A percentile compares a stretch with the other conserved stretches of the same genome.
These are phyloP conservation scores for Catocala sponsa DNA, from an alignment of 2,888 invertebrate genomes.

Conservation along the genomic window DNA sequence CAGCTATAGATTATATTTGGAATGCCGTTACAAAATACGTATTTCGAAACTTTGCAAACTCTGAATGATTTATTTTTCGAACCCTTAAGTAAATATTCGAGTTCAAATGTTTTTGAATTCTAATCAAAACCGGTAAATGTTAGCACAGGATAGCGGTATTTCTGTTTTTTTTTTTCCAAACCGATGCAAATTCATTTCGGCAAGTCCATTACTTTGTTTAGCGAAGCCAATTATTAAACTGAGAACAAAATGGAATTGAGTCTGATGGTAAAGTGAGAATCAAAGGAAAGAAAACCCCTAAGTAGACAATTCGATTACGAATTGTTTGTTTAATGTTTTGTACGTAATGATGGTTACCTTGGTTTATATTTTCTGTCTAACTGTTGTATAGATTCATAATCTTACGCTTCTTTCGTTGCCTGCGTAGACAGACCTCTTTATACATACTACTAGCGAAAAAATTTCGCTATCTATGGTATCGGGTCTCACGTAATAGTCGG, in stretches of 20 bases:
- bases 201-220: conserved; percentile 36
- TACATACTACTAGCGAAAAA: no score
- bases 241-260: conserved; percentile 39
- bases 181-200: conserved; percentile 35
- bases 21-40: no score
- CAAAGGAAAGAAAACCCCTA: conserved; percentile 18
- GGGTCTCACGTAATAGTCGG: no score
- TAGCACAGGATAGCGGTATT: conserved; percentile 18
- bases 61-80: not conserved
- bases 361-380: not conserved
- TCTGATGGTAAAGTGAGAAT: conserved; percentile 23
- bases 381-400: no score
- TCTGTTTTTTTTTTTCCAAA: conserved; percentile 23
- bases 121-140: conserved; percentile 21
- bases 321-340: conserved; percentile 13
- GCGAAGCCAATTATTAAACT: conserved; percentile 43
- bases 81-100: conserved; percentile 3
- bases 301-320: conserved; percentile 20
- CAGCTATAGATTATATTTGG: no score
- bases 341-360: not conserved
- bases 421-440: no score
- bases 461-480: no score
- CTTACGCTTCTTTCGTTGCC: no score
- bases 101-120: conserved; percentile 18
- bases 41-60: no score